These are phyloP conservation scores for Automeris io DNA, from an alignment of 2,888 invertebrate genomes.

Conservation along the genomic window DNA sequence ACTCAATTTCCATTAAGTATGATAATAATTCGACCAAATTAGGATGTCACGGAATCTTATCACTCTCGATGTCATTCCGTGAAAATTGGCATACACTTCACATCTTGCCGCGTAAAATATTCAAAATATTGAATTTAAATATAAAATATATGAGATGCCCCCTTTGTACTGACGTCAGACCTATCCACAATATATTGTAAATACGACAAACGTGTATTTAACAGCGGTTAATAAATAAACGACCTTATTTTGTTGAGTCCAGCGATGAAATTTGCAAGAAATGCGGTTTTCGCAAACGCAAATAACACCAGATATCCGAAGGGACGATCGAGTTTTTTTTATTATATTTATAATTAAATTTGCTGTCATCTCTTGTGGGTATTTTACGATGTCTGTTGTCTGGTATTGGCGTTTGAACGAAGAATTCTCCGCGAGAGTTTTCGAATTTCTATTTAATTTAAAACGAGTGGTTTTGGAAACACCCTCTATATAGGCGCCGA, in stretches of 20 bases:
- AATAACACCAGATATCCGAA: constrained; percentile 36
- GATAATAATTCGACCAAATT: constrained; percentile 33
- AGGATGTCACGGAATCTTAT: constrained; percentile 40
- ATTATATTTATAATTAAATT: constrained; percentile 77
- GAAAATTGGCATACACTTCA: constrained; percentile 56
- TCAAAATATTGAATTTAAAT: constrained; percentile 58
- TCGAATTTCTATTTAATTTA: constrained; percentile 55
- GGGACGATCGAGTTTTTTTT: constrained; percentile 67
- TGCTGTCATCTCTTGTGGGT: constrained; percentile 67
- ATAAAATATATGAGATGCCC: constrained; percentile 63
- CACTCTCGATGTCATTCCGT: constrained; percentile 40
- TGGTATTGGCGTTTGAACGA: constrained; percentile 68
- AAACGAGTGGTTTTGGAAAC: constrained; percentile 16
- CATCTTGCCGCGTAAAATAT: constrained; percentile 52
- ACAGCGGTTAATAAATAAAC: constrained; percentile 18
- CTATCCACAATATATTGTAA: constrained; percentile 66
- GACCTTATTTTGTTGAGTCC: constrained; percentile 28
- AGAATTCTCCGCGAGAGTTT: constrained; percentile 46
- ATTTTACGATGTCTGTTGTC: constrained; percentile 55
- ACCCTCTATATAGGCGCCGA: constrained; percentile 1
- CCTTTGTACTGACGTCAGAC: constrained; percentile 64
- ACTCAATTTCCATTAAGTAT: constrained; percentile 22
- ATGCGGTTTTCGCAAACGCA: constrained; percentile 27
- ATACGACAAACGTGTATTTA: constrained; percentile 31
- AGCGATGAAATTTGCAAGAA: constrained; percentile 46